Percentiles rank a stretch among this genome's conserved stretches.
Evolutionary conservation across 2,113 vertebrate genomes (phyloP).

Genomic region (Pelobates fuscus): DNA sequence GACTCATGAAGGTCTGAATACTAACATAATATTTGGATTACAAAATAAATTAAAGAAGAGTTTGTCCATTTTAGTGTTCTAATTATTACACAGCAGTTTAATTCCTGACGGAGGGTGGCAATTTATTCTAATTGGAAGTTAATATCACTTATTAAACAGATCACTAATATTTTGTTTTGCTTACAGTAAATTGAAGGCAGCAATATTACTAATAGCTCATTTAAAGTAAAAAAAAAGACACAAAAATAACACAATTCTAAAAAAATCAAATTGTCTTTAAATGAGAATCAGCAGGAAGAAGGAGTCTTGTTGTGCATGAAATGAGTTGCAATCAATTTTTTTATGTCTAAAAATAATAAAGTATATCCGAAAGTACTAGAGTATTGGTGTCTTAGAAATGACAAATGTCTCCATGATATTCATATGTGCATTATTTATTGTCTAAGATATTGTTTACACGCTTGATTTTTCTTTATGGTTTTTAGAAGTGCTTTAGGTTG

Average conservation of each 20-base stretch:
- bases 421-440: background rate
- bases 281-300: slow-evolving; percentile 60
- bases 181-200: slow-evolving; percentile 70
- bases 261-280: slow-evolving; percentile 55
- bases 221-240: slow-evolving; percentile 52
- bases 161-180: slow-evolving; percentile 71
- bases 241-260: slow-evolving; percentile 46
- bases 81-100: slow-evolving; percentile 65
- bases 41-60: slow-evolving; percentile 23
- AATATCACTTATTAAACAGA: slow-evolving; percentile 77
- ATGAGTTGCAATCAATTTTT: slow-evolving; percentile 58
- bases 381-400: slow-evolving; percentile 29
- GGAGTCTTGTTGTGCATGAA: slow-evolving; percentile 60
- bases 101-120: slow-evolving; percentile 63
- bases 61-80: slow-evolving; percentile 56
- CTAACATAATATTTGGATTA: background rate
- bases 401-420: background rate
- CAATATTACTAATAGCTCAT: slow-evolving; percentile 68
- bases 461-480: too few species aligned
- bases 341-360: slow-evolving; percentile 57
- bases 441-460: too few species aligned
- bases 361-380: slow-evolving; percentile 52
- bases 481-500: too few species aligned
- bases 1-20: too few species aligned
- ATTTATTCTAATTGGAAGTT: slow-evolving; percentile 76